Percentiles rank a stretch among this genome's conserved stretches.
These are phyloP conservation scores for Epinotia nisella DNA, from an alignment of 2,888 invertebrate genomes.

Conservation along the genomic window DNA sequence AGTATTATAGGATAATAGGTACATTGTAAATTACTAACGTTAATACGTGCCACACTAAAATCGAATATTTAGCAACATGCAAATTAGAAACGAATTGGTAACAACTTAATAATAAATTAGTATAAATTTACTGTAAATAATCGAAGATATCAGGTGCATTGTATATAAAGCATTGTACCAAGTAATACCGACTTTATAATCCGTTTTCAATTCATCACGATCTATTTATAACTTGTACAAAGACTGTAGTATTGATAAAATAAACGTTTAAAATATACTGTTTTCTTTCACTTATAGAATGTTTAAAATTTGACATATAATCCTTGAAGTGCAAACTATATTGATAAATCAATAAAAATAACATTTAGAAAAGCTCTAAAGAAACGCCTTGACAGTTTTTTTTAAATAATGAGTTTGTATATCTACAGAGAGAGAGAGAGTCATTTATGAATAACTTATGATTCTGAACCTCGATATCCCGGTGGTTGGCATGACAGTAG, in stretches of 20 bases:
- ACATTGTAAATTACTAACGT: slow-evolving; percentile 46
- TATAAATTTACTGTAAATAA: slow-evolving; percentile 45
- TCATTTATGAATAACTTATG: slow-evolving; percentile 14
- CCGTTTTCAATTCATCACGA: slow-evolving; percentile 67
- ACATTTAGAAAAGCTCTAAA: no score
- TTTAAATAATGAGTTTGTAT: no score
- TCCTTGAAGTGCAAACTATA: background rate
- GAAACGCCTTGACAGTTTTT: no score
- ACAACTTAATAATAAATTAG: slow-evolving; percentile 40
- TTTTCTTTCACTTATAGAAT: slow-evolving; percentile 30
- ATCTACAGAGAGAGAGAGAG: no score
- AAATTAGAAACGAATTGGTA: slow-evolving; percentile 50
- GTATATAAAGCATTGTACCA: slow-evolving; percentile 61
- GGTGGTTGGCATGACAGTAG: slow-evolving; percentile 9
- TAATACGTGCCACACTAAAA: slow-evolving; percentile 50
- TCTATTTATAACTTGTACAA: slow-evolving; percentile 69
- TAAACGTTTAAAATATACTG: slow-evolving; percentile 66
- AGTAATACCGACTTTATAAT: slow-evolving; percentile 57
- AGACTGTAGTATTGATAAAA: slow-evolving; percentile 77
- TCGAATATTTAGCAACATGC: slow-evolving; percentile 56
- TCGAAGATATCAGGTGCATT: slow-evolving; percentile 62
- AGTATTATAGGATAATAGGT: slow-evolving; percentile 53
- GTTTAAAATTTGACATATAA: background rate
- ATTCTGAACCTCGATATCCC: slow-evolving; percentile 6
- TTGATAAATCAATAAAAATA: no score